phyloP scores from a whole-genome alignment of 2,888 invertebrate species.

The Orthosia cruda region DNA sequence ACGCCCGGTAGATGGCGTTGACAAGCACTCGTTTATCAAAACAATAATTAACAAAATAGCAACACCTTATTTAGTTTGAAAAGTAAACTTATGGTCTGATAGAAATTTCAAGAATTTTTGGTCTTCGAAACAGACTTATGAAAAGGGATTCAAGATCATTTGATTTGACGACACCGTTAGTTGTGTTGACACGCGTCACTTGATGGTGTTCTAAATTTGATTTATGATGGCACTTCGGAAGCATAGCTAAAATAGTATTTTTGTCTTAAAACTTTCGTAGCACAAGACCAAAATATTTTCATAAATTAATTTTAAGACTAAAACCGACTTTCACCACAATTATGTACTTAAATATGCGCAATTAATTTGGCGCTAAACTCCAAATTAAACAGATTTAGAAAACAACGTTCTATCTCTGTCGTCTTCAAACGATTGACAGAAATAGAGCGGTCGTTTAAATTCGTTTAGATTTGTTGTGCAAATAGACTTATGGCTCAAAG shows the following conservation, averaged over 20 bases:
- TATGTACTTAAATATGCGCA: no score
- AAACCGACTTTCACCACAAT: no score
- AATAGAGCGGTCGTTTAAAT: no score
- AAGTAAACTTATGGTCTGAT: conserved; percentile 17
- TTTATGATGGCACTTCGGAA: neutral
- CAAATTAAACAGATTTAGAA: no score
- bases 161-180: conserved; percentile 18
- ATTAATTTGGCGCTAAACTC: no score
- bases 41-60: conserved; percentile 75
- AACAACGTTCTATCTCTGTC: no score
- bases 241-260: neutral
- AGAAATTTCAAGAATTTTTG: conserved; percentile 20
- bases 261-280: no score
- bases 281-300: no score
- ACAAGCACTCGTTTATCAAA: conserved; percentile 78
- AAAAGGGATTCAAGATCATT: conserved; percentile 24
- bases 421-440: no score
- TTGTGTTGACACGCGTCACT: conserved; percentile 15
- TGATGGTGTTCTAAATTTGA: conserved; percentile 13
- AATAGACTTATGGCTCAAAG: no score
- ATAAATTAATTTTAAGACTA: no score
- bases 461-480: no score
- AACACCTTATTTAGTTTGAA: conserved; percentile 46
- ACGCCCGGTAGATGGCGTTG: conserved; percentile 73
- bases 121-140: neutral